Percentiles rank a stretch among this genome's conserved stretches.
Conservation (phyloP, 2,113 vertebrate species). For the Pteruthius melanotis region DNA sequence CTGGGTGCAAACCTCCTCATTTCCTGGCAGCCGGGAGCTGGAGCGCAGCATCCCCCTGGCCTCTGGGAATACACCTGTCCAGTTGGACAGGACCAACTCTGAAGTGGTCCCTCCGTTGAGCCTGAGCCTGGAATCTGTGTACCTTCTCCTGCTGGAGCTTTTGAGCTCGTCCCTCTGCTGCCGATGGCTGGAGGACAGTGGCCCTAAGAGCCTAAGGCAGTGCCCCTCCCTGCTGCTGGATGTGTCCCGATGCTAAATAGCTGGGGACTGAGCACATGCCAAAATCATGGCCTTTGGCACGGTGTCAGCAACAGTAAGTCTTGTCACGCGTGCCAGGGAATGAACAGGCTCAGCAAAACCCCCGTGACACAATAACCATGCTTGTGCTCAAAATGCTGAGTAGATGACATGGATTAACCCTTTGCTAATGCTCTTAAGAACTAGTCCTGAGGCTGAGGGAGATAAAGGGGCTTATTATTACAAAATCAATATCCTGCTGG, state of each 20-base stretch:
- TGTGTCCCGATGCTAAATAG: rapidly evolving
- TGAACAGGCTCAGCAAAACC: background rate
- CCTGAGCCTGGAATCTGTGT: rapidly evolving
- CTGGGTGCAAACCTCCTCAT: rapidly evolving
- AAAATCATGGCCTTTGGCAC: background rate
- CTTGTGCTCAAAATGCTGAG: conserved; percentile 28
- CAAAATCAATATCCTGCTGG: background rate
- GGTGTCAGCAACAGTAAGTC: background rate
- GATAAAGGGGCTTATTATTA: conserved; percentile 27
- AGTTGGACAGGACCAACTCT: rapidly evolving
- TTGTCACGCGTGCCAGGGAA: background rate
- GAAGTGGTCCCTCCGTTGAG: background rate
- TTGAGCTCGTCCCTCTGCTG: rapidly evolving
- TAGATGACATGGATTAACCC: conserved; percentile 34
- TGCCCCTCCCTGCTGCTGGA: background rate
- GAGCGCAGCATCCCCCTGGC: rapidly evolving
- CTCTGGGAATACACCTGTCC: background rate
- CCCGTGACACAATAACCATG: background rate
- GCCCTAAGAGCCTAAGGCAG: background rate
- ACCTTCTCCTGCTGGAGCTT: background rate
- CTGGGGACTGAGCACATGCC: background rate
- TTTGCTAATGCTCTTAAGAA: conserved; percentile 45
- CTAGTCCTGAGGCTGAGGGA: background rate
- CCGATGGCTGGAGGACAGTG: rapidly evolving
- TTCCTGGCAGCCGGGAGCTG: background rate